These are phyloP conservation scores for Nemoura dubitans DNA, from an alignment of 2,888 invertebrate genomes.

Conservation along the genomic window DNA sequence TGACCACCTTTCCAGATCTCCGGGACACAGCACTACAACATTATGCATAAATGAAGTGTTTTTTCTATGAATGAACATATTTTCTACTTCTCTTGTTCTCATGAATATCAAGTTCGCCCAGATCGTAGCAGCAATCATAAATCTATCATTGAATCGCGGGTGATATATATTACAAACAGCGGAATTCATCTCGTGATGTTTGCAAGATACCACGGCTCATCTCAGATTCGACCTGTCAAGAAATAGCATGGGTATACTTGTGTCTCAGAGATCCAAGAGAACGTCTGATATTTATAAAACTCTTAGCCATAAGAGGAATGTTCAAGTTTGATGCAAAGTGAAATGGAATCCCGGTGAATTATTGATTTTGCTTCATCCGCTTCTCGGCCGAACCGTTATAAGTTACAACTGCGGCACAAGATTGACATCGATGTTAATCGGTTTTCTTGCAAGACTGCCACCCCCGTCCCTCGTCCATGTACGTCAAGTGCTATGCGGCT, in stretches of 20 bases:
- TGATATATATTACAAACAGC: not conserved
- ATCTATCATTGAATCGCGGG: not conserved
- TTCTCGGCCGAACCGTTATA: not conserved
- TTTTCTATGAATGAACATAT: not conserved
- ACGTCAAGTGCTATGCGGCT: not conserved
- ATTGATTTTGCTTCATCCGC: slow-evolving; percentile 12
- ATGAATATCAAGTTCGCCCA: not conserved
- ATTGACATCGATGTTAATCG: slow-evolving; percentile 12
- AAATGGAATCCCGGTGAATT: not conserved
- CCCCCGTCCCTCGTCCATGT: not conserved
- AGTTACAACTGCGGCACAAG: not conserved
- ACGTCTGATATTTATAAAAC: not conserved
- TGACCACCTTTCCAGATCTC: not conserved
- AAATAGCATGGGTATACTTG: not conserved
- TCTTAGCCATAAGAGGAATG: not conserved
- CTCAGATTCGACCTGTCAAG: not conserved
- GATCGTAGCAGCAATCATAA: not conserved
- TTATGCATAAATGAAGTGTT: not conserved
- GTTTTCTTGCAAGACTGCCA: not conserved
- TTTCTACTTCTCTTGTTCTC: not conserved
- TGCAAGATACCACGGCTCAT: not conserved
- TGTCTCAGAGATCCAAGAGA: not conserved
- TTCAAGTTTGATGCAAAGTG: slow-evolving; percentile 7
- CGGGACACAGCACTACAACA: not conserved
- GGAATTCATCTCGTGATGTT: not conserved